Evolutionary conservation across 2,888 invertebrate species (phyloP), one percentile per base, ranked within the genome.

Genomic region (Lasioglossum oenotherae): DNA sequence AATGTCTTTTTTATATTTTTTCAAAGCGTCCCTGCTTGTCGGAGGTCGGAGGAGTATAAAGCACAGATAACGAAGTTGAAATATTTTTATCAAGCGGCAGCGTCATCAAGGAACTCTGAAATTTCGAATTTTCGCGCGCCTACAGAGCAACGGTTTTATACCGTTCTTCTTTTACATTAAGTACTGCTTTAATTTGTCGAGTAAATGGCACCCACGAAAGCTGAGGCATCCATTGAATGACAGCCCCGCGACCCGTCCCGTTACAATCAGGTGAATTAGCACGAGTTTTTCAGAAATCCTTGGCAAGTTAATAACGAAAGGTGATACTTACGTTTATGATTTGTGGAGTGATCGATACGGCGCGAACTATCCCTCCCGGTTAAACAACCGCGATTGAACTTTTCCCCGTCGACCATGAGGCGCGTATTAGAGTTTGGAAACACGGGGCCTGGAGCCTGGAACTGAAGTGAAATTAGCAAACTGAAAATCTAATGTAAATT

Each of bases 321-420:
- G 14, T 57, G 27, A 49, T 83, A 71, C 82, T 82, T 74, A 83
- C 53, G 41, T 78, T 74, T 69, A 83, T 84, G 84, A 84, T 83
- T 84, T 83, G 69, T 82, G 53, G 53, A 67, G 67, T 77, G 67
- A 31, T 23, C 46, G 53, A 69, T 77, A 74, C 57, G 53, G 53
- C 53, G 8, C 8, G 8, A 53, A 53, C 53, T 53, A 53, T 53
- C 1, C 53, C 23, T 67, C 1, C 16, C 5, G 27, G n/a, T n/a
- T 16, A 23, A 53, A 31, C 31, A 60, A 76, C 46, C 16, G 69
- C 46, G 14, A 12, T 27, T 69, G 46, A 69, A 77, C 74, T 73
- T 72, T 60, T 41, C 23, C 23, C 8, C 16, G 4, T 1, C 12
- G 31, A 49, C 27, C 23, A 4, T 2, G 4, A 44, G 46, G 31